Evolutionary conservation across 2,888 invertebrate genomes (phyloP), one percentile per base, ranked within the genome.

Genomic region (Rhabditophanes sp.): DNA sequence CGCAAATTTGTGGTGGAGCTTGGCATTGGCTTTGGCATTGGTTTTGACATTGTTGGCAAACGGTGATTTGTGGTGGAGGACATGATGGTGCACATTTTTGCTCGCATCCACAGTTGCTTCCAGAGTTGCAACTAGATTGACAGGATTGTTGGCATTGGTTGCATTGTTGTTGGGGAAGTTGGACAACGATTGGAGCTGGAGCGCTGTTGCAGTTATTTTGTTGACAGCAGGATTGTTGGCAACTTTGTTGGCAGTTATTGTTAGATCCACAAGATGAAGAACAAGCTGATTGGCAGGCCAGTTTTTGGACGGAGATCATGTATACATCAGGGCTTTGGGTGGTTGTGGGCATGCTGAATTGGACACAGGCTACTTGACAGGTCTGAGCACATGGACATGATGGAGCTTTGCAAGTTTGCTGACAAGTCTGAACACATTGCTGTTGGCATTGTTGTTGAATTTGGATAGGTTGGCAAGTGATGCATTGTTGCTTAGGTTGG

Each of bases 1-100:
- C 42, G 31, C 56, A 56, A 18, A 44, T 38, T 17, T 52, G 55
- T 28, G 52, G 52, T n/a, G 30, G 53, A 56, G 32, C 54, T 53
- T 11, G 56, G 53, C 14, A 44, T 46, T 36, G 55, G 56, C 37
- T 53, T 52, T 24, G 51, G 36, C 2, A 44, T 44, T 8, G 46
- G 39, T 28, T 37, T 47, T 18, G 56, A 50, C 53, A n/a, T n/a
- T n/a, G n/a, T 18, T 30, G 25, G 19, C 29, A 8, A 29, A 25
- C 30, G n/a, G n/a, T n/a, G n/a, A n/a, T n/a, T n/a, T n/a, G n/a
- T n/a, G n/a, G n/a, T n/a, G n/a, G n/a, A n/a, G n/a, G n/a, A n/a
- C n/a, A n/a, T n/a, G n/a, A n/a, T n/a, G n/a, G n/a, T n/a, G n/a
- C n/a, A n/a, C n/a, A n/a, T n/a, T n/a, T n/a, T n/a, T n/a, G n/a